These are phyloP conservation scores for Cyaniris semiargus DNA, from an alignment of 2,888 invertebrate genomes.

Conservation along the genomic window DNA sequence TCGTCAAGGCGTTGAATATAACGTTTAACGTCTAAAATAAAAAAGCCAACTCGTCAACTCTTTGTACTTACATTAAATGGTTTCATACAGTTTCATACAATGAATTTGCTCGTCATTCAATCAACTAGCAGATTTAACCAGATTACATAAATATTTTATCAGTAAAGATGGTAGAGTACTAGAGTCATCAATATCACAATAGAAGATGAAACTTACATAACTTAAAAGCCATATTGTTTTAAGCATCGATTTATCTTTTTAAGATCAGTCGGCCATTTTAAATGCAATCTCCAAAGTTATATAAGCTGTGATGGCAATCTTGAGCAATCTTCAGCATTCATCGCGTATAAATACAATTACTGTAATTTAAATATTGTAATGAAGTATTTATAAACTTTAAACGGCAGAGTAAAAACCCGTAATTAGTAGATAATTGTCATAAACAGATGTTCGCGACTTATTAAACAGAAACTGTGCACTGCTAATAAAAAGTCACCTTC, in stretches of 20 bases:
- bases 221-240: neutral
- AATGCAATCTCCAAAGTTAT: neutral
- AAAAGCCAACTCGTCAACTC: no score
- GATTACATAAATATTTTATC: neutral
- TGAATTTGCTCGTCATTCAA: no score
- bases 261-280: neutral
- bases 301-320: neutral
- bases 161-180: neutral
- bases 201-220: neutral
- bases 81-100: no score
- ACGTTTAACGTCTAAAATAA: no score
- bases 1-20: no score
- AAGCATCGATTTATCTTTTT: neutral
- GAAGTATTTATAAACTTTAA: neutral
- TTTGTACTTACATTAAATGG: no score
- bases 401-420: neutral
- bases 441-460: no score
- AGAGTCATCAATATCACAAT: neutral
- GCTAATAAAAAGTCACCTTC: neutral
- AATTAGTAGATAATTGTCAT: neutral
- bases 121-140: no score
- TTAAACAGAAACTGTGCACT: neutral
- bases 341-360: neutral
- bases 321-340: neutral
- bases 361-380: neutral